These are phyloP conservation scores for Oreochromis tanganicae DNA, from an alignment of 2,113 vertebrate species.

Conservation along the genomic window DNA sequence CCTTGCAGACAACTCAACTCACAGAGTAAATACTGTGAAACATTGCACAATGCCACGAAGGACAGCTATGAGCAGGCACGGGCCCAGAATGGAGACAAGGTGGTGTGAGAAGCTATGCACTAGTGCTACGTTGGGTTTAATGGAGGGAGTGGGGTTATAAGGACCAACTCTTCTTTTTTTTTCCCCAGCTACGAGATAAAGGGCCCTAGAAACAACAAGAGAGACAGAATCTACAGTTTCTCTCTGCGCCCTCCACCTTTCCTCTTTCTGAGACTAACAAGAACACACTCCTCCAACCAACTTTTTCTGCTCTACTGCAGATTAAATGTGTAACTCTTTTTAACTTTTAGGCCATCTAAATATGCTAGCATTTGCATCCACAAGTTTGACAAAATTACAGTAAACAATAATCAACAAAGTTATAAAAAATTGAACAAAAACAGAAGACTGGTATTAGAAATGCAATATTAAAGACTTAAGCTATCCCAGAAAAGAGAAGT, in stretches of 20 bases:
- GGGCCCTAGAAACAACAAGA: background rate
- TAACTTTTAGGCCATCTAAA: slow-evolving; percentile 70
- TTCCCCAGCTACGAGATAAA: background rate
- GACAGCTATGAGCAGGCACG: slow-evolving; percentile 47
- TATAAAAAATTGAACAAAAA: slow-evolving; percentile 13
- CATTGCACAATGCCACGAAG: slow-evolving; percentile 64
- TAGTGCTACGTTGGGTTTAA: slow-evolving; percentile 29
- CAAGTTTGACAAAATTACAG: slow-evolving; percentile 56
- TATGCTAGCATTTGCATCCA: slow-evolving; percentile 76
- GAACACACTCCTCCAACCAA: background rate
- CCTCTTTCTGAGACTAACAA: background rate
- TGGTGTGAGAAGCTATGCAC: slow-evolving; percentile 10
- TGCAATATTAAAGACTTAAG: slow-evolving; percentile 72
- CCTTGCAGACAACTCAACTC: slow-evolving; percentile 52
- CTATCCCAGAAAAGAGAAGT: slow-evolving; percentile 70
- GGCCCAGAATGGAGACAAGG: slow-evolving; percentile 4
- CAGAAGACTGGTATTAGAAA: slow-evolving; percentile 79
- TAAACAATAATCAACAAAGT: slow-evolving; percentile 50
- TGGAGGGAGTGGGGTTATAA: background rate
- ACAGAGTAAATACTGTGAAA: slow-evolving; percentile 63
- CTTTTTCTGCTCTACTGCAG: slow-evolving; percentile 54
- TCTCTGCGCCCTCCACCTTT: background rate
- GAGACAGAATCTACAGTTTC: background rate
- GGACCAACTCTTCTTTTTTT: background rate
- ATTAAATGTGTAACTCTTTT: slow-evolving; percentile 49